Conservation (phyloP, 2,113 vertebrate genomes). For the Bujurquina vittata region DNA sequence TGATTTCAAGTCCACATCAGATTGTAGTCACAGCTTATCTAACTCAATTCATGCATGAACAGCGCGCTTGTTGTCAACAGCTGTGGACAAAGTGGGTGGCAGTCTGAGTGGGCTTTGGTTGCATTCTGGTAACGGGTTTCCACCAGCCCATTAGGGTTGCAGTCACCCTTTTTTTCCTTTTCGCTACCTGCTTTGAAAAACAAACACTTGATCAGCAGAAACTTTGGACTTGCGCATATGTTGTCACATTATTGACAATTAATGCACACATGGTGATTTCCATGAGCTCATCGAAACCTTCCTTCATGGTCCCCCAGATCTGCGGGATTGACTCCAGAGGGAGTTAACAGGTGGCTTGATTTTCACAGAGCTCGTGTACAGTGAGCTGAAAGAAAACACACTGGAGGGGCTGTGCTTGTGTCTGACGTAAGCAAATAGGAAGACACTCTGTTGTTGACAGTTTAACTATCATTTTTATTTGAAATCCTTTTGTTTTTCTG, state of each 20-base stretch:
- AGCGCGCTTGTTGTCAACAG: neutral
- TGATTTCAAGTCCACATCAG: neutral
- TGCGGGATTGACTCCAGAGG: neutral
- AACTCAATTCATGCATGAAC: neutral
- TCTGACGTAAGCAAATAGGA: conserved; percentile 5
- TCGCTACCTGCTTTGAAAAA: conserved; percentile 12
- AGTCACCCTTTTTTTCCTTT: neutral
- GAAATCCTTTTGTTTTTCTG: conserved; percentile 4
- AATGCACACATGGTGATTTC: conserved; percentile 40
- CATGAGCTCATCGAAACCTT: conserved; percentile 40
- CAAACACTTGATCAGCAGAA: conserved; percentile 2
- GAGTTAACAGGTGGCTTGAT: neutral
- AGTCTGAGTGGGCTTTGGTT: neutral
- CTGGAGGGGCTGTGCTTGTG: neutral
- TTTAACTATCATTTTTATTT: conserved; percentile 1
- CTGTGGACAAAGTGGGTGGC: conserved; percentile 24
- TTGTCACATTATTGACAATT: conserved; percentile 21
- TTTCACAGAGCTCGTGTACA: neutral
- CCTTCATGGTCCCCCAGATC: conserved; percentile 5
- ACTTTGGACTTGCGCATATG: neutral
- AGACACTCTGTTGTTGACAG: conserved; percentile 4
- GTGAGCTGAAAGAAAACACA: neutral
- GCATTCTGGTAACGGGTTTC: neutral
- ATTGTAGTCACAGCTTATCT: neutral
- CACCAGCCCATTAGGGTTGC: conserved; percentile 12